Conservation (phyloP, 2,888 invertebrate species). For the Hypercompe scribonia region DNA sequence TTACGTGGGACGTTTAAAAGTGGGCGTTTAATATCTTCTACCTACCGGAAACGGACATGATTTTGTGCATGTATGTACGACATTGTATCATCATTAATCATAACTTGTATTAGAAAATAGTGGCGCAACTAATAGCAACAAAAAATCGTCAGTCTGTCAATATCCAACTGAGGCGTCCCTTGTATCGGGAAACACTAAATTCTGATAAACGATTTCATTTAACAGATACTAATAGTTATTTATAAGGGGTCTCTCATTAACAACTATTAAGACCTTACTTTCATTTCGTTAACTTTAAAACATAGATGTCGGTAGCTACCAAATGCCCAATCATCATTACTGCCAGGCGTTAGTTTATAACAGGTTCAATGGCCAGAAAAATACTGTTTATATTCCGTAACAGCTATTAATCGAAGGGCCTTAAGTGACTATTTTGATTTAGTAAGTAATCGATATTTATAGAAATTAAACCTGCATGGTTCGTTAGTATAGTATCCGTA, state of each 20-base stretch:
- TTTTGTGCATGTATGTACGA: too few relatives aligned
- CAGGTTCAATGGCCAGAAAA: background rate
- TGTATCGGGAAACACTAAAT: constrained; percentile 50
- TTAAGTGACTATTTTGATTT: background rate
- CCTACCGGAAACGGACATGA: too few relatives aligned
- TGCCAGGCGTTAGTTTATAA: constrained; percentile 1
- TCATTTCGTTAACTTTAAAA: constrained; percentile 16
- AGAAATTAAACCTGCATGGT: background rate
- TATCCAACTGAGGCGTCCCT: constrained; percentile 21
- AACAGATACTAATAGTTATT: constrained; percentile 47
- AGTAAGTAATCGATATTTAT: background rate
- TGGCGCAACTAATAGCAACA: constrained; percentile 1
- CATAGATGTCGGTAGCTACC: constrained; percentile 3
- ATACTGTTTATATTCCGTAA: background rate
- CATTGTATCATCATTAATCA: too few relatives aligned
- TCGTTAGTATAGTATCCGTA: too few relatives aligned
- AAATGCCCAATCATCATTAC: constrained; percentile 4
- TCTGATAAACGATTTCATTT: constrained; percentile 47
- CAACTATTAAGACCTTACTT: constrained; percentile 32
- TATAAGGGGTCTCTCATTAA: constrained; percentile 38
- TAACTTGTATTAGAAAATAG: background rate
- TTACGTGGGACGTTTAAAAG: too few relatives aligned
- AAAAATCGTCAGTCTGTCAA: constrained; percentile 2
- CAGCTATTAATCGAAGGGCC: background rate
- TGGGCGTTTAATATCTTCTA: too few relatives aligned